Evolutionary conservation across 2,797 vertebrate species (phyloP).

Genomic region (Paratrypauchen microcephalus): DNA sequence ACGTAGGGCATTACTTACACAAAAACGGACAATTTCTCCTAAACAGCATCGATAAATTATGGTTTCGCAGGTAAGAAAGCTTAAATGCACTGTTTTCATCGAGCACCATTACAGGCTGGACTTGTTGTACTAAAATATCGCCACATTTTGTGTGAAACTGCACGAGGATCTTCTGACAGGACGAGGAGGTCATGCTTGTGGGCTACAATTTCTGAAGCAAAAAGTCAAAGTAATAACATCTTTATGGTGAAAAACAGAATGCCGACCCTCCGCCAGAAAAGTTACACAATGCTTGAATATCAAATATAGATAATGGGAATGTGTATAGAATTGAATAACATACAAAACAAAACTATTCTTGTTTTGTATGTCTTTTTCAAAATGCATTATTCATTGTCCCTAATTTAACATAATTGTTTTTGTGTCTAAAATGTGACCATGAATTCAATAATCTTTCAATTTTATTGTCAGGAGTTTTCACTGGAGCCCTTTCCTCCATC

Average conservation of each 20-base stretch:
- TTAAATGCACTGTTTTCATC: background rate
- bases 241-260: too few relatives aligned
- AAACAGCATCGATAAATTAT: constrained; percentile 38
- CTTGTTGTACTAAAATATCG: background rate
- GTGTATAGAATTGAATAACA: too few relatives aligned
- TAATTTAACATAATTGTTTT: too few relatives aligned
- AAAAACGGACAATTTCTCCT: constrained; percentile 52
- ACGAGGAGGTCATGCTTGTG: constrained; percentile 52
- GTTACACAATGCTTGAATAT: too few relatives aligned
- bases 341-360: too few relatives aligned
- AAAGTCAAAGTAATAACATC: too few relatives aligned
- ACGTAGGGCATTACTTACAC: constrained; percentile 52
- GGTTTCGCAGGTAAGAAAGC: constrained; percentile 55
- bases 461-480: constrained; percentile 72
- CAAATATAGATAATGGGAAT: too few relatives aligned
- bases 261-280: too few relatives aligned
- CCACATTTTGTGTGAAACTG: background rate
- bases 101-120: background rate
- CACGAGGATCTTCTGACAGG: constrained; percentile 34
- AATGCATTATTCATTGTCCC: background rate
- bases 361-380: background rate
- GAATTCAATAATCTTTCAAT: background rate
- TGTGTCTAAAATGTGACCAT: background rate
- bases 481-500: constrained; percentile 56
- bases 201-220: background rate